Base-by-base conservation (phyloP, 1,140 invertebrate species). In the Galendromus occidentalis region DNA sequence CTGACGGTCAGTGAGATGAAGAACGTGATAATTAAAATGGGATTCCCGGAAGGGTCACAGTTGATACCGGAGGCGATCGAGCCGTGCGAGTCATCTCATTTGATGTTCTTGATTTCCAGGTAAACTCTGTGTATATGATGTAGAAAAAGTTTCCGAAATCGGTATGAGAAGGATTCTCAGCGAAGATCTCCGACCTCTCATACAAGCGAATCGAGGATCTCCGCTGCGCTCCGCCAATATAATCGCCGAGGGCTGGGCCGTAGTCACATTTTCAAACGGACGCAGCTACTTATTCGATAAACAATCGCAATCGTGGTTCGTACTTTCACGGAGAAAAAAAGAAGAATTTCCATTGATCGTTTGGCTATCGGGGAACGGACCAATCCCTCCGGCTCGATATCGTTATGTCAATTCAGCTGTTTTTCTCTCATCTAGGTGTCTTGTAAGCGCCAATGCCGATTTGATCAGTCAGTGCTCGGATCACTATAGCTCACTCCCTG, bases 211-310 rank as follows among this genome's bases (percentile, higher is more conserved):
- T 25, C 25, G 33, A 25, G 25, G 25, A 9, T 25, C 51, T 17
- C 25, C 51, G 14, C 20, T 59, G 22, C 51, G 51, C 25, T 59
- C 51, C 14, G 25, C 33, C 25, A 33, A 59, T 59, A 25, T 59
- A 29, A 25, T 59, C 17, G 12, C 51, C 2, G 14, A 59, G 9
- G 82, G 84, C 33, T 76, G 80, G 68, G 83, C 84, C 1, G 73
- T 85, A 65, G 74, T 86, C 64, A 79, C 82, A 30, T 73, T 86
- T 18, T 83, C 79, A 17, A 84, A 81, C 70, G 83, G 84, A 12
- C 81, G 82, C 74, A 81, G 82, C 22, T 86, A 83, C 71, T 80
- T 83, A 25, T 86, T 82, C 70, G 81, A 80, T 68, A 71, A 77
- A 63, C 81, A 83, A 69, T 73, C 86, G 64, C 79, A 78, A 66